Evolutionary conservation across 2,888 invertebrate species (phyloP), one percentile per base, ranked within the genome.

Genomic region (Imbricaverruca yamaguchii): DNA sequence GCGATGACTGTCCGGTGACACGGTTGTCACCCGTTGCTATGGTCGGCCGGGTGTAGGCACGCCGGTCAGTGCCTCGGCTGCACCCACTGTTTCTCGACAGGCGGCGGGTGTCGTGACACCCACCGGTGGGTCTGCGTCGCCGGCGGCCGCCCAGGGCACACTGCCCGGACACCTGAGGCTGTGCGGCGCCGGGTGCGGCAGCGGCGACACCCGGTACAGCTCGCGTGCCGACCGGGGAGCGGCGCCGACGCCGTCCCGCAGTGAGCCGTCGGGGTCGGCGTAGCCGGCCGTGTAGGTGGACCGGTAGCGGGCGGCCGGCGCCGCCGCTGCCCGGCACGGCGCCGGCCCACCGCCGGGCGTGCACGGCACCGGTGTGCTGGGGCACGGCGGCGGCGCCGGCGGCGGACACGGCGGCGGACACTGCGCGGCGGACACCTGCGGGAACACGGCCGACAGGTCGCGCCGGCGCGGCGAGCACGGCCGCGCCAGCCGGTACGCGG

Each of bases 201-300:
- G 53, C n/a, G 74, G 69, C 39, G 39, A 21, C 53, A 15, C 21
- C 8, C 74, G 55, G 74, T 74, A 74, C 74, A 74, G 55, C 74
- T 74, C 53, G 21, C 53, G 74, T 2, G 53, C 74, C 53, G 74
- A 74, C 12, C 74, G 74, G 53, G 74, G 74, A n/a, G 74, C 74
- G 53, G 74, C 74, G 18, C 11, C 1, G 55, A 55, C 74, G 18
- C 21, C 1, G 21, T 23, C 53, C 55, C 74, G 74, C 74, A 74
- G 55, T 11, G 53, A 53, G 2, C 55, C 74, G 10, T 74, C 74
- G 21, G 74, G 74, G 55, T 74, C 74, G 3, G 55, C 53, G 74
- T 74, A 74, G 23, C 55, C 74, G 18, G 74, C 74, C 74, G 74
- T 74, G 74, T 74, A 74, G 21, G 74, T 55, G 74, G 74, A 74